Conservation (phyloP, 2,797 vertebrate genomes). For the Tapera naevia region DNA sequence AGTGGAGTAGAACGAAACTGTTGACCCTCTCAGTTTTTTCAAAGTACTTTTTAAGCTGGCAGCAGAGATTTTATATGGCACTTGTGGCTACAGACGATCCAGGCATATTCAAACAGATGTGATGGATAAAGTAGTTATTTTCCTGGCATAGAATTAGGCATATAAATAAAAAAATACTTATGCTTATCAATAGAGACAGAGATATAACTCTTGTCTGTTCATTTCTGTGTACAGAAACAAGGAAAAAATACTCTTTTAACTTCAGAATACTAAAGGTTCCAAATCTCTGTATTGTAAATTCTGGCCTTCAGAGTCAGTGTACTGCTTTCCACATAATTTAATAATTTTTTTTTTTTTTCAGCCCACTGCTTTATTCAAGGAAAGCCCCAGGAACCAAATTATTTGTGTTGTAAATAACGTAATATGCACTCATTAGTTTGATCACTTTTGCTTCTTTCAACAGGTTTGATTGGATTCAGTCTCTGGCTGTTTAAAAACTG, state of each 20-base stretch:
- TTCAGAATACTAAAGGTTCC: constrained; percentile 15
- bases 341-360: constrained; percentile 62
- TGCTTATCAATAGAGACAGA: not conserved
- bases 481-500: constrained; percentile 69
- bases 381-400: constrained; percentile 63
- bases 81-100: not conserved
- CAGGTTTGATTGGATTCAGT: constrained; percentile 69
- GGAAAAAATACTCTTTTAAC: not conserved
- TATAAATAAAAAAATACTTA: not conserved
- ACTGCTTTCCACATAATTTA: constrained; percentile 58
- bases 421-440: constrained; percentile 67
- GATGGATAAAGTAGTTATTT: not conserved
- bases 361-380: constrained; percentile 51
- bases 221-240: not conserved
- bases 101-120: not conserved
- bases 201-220: not conserved
- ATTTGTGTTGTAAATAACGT: constrained; percentile 71
- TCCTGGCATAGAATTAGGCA: not conserved
- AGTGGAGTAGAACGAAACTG: not conserved
- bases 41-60: not conserved
- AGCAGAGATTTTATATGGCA: not conserved
- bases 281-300: not conserved
- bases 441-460: constrained; percentile 67
- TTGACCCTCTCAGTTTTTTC: not conserved
- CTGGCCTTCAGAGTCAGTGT: constrained; percentile 21